Percentiles rank a stretch among this genome's conserved stretches.
Conservation (phyloP, 2,113 vertebrate genomes). For the Bothrops jararaca region DNA sequence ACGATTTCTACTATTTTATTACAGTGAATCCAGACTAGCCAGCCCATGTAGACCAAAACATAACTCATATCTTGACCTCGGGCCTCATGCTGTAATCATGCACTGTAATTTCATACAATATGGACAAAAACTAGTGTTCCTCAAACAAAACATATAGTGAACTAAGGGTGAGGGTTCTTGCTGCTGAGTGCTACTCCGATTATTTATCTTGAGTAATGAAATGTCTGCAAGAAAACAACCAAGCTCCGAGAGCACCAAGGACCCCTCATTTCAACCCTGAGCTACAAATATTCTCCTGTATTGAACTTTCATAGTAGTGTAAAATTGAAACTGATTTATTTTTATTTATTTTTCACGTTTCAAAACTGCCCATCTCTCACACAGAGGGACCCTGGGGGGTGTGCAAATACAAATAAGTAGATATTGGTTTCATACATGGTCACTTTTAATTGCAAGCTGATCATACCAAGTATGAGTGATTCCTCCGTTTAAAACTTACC, state of each 20-base stretch:
- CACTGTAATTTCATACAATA: background rate
- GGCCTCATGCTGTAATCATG: background rate
- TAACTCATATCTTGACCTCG: background rate
- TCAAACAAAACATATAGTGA: background rate
- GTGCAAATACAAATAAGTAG: background rate
- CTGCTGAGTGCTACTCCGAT: background rate
- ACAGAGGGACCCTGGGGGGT: background rate
- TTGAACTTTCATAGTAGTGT: background rate
- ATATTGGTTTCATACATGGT: background rate
- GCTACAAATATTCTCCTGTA: background rate
- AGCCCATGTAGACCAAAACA: background rate
- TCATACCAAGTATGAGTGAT: fast-evolving
- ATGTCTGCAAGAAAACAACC: background rate
- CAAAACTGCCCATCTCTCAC: background rate
- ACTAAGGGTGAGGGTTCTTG: background rate
- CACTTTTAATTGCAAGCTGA: background rate
- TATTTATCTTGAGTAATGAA: background rate
- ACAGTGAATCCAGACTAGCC: background rate
- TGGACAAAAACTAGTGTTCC: background rate
- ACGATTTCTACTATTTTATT: background rate
- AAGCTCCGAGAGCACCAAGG: background rate
- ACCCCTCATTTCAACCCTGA: background rate
- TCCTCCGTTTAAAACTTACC: constrained; percentile 67
- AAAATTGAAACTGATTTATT: background rate
- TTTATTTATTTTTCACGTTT: background rate